These are phyloP conservation scores for Gambelia wislizenii DNA, from an alignment of 2,797 vertebrate genomes.

Conservation along the genomic window DNA sequence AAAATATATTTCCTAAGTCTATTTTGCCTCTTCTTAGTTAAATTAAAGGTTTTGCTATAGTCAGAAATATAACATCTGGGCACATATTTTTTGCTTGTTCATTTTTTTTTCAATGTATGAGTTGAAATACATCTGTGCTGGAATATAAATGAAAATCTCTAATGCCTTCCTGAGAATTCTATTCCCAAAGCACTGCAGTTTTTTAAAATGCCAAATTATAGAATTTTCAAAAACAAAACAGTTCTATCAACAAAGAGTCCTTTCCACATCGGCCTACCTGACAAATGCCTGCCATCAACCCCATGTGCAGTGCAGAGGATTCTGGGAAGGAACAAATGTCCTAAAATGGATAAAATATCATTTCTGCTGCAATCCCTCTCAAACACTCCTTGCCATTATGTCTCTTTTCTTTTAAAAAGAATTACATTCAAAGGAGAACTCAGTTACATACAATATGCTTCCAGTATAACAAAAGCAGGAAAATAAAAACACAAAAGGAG, in stretches of 20 bases:
- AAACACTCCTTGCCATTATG: not conserved
- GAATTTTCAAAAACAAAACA: no score
- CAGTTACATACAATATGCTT: no score
- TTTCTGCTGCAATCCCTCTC: not conserved
- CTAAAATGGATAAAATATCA: constrained; percentile 35
- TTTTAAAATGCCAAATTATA: not conserved
- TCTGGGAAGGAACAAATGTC: not conserved
- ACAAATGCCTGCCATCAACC: not conserved
- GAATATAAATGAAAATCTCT: constrained; percentile 34
- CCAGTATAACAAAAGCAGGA: no score
- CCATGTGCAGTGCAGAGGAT: not conserved
- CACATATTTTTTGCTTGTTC: no score
- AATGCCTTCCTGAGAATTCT: not conserved
- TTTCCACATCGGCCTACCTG: not conserved
- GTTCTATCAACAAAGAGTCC: not conserved
- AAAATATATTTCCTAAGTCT: constrained; percentile 2
- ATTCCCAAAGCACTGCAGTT: not conserved
- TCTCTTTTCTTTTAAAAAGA: no score
- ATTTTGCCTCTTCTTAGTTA: not conserved
- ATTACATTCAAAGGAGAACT: no score
- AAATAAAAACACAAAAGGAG: no score
- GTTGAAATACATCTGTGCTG: not conserved
- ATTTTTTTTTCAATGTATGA: not conserved
- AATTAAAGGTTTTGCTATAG: not conserved
- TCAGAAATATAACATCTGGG: not conserved